Conservation (phyloP, 2,797 vertebrate genomes). For the Tapirus indicus region DNA sequence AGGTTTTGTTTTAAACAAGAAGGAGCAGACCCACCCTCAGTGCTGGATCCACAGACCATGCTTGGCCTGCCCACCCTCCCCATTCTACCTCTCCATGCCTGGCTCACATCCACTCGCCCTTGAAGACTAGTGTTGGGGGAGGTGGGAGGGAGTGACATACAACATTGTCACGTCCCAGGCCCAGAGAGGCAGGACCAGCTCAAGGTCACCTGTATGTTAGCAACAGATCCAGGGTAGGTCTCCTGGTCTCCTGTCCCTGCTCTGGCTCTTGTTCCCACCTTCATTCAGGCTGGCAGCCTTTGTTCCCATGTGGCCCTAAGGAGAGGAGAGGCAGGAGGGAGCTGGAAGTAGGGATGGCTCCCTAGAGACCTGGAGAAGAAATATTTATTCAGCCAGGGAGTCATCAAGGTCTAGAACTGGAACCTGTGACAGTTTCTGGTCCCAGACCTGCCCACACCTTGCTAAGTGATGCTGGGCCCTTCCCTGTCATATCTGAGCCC, state of each 20-base stretch:
- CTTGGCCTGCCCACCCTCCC: not conserved
- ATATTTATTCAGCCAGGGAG: not conserved
- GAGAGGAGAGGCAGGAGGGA: not conserved
- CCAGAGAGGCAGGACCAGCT: not conserved
- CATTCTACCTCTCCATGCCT: too few relatives aligned
- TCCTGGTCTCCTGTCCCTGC: not conserved
- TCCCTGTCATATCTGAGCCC: not conserved
- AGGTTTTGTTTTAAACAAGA: not conserved
- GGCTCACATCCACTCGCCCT: not conserved
- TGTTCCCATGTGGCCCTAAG: fast-evolving
- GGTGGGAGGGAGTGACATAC: not conserved
- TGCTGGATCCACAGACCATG: not conserved
- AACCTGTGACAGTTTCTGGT: not conserved
- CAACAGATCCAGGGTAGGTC: not conserved
- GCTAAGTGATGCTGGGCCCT: not conserved
- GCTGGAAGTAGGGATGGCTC: not conserved
- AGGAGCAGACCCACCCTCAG: not conserved
- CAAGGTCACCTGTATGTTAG: slow-evolving; percentile 19
- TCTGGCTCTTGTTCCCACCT: not conserved
- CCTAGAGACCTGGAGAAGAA: not conserved
- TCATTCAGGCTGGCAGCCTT: not conserved
- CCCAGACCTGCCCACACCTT: not conserved
- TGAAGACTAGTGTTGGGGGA: not conserved
- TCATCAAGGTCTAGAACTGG: not conserved
- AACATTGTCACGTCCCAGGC: not conserved